Percentiles rank a stretch among this genome's conserved stretches.
These are phyloP conservation scores for Tachina lurida DNA, from an alignment of 2,888 invertebrate species.

Conservation along the genomic window DNA sequence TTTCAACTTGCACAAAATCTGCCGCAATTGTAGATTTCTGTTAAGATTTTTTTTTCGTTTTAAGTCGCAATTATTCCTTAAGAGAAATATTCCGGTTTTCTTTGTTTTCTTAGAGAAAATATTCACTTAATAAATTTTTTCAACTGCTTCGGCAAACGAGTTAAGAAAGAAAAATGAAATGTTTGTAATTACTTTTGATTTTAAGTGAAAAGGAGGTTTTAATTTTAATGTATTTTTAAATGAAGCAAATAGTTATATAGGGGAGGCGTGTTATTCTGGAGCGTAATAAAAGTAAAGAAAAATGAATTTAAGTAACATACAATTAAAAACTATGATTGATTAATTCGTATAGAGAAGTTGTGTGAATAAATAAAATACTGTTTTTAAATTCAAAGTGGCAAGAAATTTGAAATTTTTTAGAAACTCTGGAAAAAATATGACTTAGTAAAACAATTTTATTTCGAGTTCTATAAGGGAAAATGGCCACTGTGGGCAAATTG, in stretches of 20 bases:
- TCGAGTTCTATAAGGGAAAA: too few relatives aligned
- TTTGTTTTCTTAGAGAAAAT: not conserved
- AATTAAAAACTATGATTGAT: constrained; percentile 49
- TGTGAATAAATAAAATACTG: constrained; percentile 11
- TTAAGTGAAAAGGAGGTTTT: constrained; percentile 43
- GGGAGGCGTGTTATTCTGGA: constrained; percentile 20
- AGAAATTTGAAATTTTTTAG: not conserved
- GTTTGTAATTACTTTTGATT: constrained; percentile 46
- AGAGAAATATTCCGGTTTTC: not conserved
- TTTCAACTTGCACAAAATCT: constrained; percentile 31
- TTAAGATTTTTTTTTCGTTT: constrained; percentile 2
- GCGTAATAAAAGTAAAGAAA: constrained; percentile 10
- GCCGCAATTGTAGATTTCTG: constrained; percentile 15
- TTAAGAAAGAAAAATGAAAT: constrained; percentile 18
- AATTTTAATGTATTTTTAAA: constrained; percentile 67
- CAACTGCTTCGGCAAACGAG: not conserved
- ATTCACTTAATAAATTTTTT: constrained; percentile 23
- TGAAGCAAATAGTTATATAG: constrained; percentile 27
- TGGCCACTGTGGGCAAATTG: too few relatives aligned
- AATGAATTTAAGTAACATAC: not conserved
- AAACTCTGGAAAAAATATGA: too few relatives aligned
- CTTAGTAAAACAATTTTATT: too few relatives aligned
- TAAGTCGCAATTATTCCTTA: constrained; percentile 35
- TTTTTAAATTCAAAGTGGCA: not conserved
- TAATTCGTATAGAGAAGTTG: constrained; percentile 12